phyloP scores from a whole-genome alignment of 1,140 invertebrate species.

The roundworm (Caenorhabditis elegans) region WBcel235 BX284604.4:2612501-2613000 shows the following conservation, averaged over 20 bases:
- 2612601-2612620: constrained; percentile 1
- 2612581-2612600: constrained; percentile 22
- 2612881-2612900: no score
- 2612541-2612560: neutral
- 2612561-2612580: constrained; percentile 30
- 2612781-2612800: neutral
- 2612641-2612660: neutral
- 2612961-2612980: neutral
- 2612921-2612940: neutral
- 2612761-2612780: constrained; percentile 23
- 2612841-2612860: no score
- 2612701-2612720: constrained; percentile 7
- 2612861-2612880: no score
- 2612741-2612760: constrained; percentile 28
- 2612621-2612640: neutral
- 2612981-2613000: neutral
- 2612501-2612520: constrained; percentile 19
- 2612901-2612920: neutral
- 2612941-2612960: neutral
- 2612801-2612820: constrained; percentile 5
- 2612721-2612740: constrained; percentile 2
- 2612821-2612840: no score
- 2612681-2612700: constrained; percentile 11
- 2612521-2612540: neutral
- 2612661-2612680: neutral